These are phyloP conservation scores for Nomada fabriciana DNA, from an alignment of 2,888 invertebrate species.

Conservation along the genomic window DNA sequence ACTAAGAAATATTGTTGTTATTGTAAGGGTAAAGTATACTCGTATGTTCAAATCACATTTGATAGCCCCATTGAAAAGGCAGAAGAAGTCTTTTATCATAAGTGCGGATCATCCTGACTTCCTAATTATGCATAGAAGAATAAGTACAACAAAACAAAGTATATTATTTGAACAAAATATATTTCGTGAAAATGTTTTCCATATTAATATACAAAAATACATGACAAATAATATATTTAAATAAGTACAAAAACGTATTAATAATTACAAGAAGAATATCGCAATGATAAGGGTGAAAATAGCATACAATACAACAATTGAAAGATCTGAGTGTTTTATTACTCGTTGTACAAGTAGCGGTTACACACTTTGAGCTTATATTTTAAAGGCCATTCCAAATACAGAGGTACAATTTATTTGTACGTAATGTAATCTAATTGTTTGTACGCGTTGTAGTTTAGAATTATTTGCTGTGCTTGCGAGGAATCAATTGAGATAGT, in stretches of 20 bases:
- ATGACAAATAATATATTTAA: background rate
- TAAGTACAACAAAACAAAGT: conserved; percentile 3
- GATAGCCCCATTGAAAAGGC: background rate
- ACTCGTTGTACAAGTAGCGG: conserved; percentile 44
- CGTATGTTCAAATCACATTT: conserved; percentile 59
- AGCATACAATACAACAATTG: background rate
- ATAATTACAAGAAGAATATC: background rate
- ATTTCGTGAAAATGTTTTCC: conserved; percentile 19
- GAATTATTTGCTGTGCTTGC: conserved; percentile 31
- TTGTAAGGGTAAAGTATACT: conserved; percentile 78
- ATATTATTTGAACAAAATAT: conserved; percentile 25
- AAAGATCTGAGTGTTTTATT: conserved; percentile 19
- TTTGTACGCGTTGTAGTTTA: conserved; percentile 15
- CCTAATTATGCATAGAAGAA: background rate
- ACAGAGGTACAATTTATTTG: conserved; percentile 64
- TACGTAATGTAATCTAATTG: conserved; percentile 43
- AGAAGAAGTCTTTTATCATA: conserved; percentile 72
- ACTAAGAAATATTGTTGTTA: conserved; percentile 74
- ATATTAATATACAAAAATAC: conserved; percentile 1
- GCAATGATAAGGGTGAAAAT: background rate
- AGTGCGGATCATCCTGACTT: conserved; percentile 60
- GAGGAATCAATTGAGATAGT: conserved; percentile 25
- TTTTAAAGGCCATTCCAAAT: conserved; percentile 58
- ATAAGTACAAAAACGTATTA: background rate
- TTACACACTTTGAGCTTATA: conserved; percentile 52